Percentiles rank a stretch among this genome's conserved stretches.
These are phyloP conservation scores for Seriola aureovittata DNA, from an alignment of 2,113 vertebrate species.

Conservation along the genomic window DNA sequence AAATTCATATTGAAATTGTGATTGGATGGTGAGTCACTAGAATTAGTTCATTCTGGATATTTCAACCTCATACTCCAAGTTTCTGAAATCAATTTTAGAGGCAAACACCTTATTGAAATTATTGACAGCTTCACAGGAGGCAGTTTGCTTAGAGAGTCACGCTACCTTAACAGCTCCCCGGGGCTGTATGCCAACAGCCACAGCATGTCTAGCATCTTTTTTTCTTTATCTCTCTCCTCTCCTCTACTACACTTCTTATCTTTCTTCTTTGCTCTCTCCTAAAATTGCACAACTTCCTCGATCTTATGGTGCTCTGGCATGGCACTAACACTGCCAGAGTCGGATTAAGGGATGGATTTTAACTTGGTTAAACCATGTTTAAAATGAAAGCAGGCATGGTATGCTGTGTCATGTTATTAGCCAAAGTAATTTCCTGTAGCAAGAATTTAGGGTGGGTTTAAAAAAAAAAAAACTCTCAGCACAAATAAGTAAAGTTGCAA, in stretches of 20 bases:
- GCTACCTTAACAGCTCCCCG: slow-evolving; percentile 48
- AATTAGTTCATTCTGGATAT: slow-evolving; percentile 2
- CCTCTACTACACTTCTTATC: slow-evolving; percentile 49
- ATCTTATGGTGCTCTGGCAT: slow-evolving; percentile 35
- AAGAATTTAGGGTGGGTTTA: slow-evolving; percentile 5
- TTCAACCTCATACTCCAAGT: slow-evolving; percentile 23
- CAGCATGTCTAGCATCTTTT: slow-evolving; percentile 42
- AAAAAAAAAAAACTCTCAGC: not conserved
- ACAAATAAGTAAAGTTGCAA: slow-evolving; percentile 6
- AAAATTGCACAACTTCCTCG: slow-evolving; percentile 44
- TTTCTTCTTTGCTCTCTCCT: slow-evolving; percentile 19
- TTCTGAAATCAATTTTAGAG: slow-evolving; percentile 31
- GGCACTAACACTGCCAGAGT: slow-evolving; percentile 14
- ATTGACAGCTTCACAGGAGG: slow-evolving; percentile 38
- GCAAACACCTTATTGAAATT: slow-evolving; percentile 35
- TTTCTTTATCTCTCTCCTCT: slow-evolving; percentile 41
- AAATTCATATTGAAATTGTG: not conserved
- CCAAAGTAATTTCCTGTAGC: slow-evolving; percentile 26
- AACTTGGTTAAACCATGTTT: slow-evolving; percentile 45
- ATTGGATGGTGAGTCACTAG: not conserved
- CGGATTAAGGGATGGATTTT: slow-evolving; percentile 41
- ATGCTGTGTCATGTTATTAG: not conserved
- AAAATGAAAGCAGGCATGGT: slow-evolving; percentile 34
- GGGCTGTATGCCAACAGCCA: slow-evolving; percentile 43
- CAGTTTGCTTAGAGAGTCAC: slow-evolving; percentile 49